Conservation (phyloP, 2,888 invertebrate genomes). For the Orthosia gracilis region DNA sequence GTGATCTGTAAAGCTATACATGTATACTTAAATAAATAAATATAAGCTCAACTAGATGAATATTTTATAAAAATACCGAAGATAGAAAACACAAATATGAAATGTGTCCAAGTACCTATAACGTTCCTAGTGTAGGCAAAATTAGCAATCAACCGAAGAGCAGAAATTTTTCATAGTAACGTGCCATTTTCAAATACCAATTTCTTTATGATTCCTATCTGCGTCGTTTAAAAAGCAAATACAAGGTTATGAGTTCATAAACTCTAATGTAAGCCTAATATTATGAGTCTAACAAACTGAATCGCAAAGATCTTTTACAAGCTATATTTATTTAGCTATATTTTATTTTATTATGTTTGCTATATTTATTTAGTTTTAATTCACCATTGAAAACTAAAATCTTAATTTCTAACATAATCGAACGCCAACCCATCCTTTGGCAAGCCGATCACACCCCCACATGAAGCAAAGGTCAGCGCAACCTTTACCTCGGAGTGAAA, state of each 20-base stretch:
- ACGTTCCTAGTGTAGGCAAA: not conserved
- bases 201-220: not conserved
- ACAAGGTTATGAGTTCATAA: not conserved
- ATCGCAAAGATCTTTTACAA: not conserved
- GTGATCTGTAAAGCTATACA: too few relatives aligned
- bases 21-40: too few relatives aligned
- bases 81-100: not conserved
- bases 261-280: too few relatives aligned
- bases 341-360: too few relatives aligned
- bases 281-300: not conserved
- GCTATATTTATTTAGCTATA: constrained; percentile 6
- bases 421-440: constrained; percentile 47
- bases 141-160: not conserved
- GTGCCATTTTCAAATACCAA: not conserved
- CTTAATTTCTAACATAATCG: not conserved
- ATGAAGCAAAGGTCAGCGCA: constrained; percentile 64
- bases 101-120: not conserved
- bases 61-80: not conserved
- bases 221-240: not conserved
- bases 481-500: constrained; percentile 78
- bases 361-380: constrained; percentile 8
- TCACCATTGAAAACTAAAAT: not conserved
- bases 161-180: too few relatives aligned
- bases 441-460: constrained; percentile 39
- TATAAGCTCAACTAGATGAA: not conserved